Conservation (phyloP, 2,797 vertebrate genomes). For the Distichodus sexfasciatus region DNA sequence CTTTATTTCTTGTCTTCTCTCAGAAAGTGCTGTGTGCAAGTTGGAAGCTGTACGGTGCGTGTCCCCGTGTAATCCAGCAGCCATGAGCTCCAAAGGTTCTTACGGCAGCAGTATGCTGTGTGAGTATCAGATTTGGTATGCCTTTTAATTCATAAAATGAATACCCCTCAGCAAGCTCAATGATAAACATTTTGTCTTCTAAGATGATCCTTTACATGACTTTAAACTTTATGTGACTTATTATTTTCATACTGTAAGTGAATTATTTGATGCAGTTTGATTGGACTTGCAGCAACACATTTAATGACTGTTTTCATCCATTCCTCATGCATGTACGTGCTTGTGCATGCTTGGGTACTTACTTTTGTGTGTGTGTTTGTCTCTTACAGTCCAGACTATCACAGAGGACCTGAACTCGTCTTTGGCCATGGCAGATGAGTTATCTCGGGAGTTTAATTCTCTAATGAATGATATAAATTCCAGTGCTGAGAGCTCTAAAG, state of each 20-base stretch:
- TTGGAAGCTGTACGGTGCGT: neutral
- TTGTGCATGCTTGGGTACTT: slow-evolving; percentile 4
- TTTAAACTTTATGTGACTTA: too few relatives aligned
- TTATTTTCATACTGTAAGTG: neutral
- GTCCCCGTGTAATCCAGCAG: slow-evolving; percentile 41
- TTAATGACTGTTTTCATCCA: neutral
- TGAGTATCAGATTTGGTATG: slow-evolving; percentile 55
- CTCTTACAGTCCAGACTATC: slow-evolving; percentile 75
- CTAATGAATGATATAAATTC: slow-evolving; percentile 70
- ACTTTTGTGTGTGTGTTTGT: slow-evolving; percentile 28
- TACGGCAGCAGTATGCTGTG: slow-evolving; percentile 67
- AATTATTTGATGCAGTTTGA: too few relatives aligned
- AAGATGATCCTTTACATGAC: too few relatives aligned
- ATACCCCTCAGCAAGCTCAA: neutral
- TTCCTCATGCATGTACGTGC: too few relatives aligned
- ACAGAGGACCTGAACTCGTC: slow-evolving; percentile 85
- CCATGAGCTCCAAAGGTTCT: slow-evolving; percentile 65
- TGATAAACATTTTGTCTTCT: too few relatives aligned
- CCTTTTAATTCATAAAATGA: neutral
- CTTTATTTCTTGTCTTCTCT: neutral
- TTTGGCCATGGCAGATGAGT: slow-evolving; percentile 83
- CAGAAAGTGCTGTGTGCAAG: slow-evolving; percentile 4
- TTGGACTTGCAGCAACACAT: neutral
- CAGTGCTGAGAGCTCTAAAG: neutral
- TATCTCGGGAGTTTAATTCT: slow-evolving; percentile 83